These are phyloP conservation scores for Lasioglossum calceatum DNA, from an alignment of 2,888 invertebrate species.

Conservation along the genomic window DNA sequence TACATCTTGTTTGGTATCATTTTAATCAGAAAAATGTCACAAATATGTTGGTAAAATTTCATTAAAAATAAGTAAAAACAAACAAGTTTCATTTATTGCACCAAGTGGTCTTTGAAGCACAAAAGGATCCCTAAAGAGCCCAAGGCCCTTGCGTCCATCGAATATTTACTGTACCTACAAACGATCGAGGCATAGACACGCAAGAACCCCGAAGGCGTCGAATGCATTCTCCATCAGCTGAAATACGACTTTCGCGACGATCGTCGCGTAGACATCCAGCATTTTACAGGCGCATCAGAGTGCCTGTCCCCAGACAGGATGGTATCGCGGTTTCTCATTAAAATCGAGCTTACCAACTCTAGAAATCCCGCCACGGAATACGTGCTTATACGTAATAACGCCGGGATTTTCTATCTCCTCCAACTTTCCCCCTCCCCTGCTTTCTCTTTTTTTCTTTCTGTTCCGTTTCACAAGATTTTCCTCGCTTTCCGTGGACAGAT, in stretches of 20 bases:
- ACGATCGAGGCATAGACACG: neutral
- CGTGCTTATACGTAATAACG: slow-evolving; percentile 13
- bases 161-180: too few relatives aligned
- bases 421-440: neutral
- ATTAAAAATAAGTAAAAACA: too few relatives aligned
- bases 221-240: slow-evolving; percentile 14
- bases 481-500: neutral
- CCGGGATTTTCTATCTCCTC: neutral
- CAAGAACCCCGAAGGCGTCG: neutral
- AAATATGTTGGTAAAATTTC: too few relatives aligned
- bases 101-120: too few relatives aligned
- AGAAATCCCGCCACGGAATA: slow-evolving; percentile 6
- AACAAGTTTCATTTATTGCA: too few relatives aligned
- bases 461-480: neutral
- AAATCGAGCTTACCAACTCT: slow-evolving; percentile 27
- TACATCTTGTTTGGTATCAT: too few relatives aligned
- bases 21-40: too few relatives aligned
- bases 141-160: too few relatives aligned
- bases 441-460: neutral
- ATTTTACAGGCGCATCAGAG: slow-evolving; percentile 26
- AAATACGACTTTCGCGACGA: slow-evolving; percentile 15
- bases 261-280: slow-evolving; percentile 20
- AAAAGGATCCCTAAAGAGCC: too few relatives aligned
- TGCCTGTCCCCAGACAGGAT: neutral
- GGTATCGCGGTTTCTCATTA: slow-evolving; percentile 37